Conservation (phyloP, 2,797 vertebrate species). For the Psittacula echo region DNA sequence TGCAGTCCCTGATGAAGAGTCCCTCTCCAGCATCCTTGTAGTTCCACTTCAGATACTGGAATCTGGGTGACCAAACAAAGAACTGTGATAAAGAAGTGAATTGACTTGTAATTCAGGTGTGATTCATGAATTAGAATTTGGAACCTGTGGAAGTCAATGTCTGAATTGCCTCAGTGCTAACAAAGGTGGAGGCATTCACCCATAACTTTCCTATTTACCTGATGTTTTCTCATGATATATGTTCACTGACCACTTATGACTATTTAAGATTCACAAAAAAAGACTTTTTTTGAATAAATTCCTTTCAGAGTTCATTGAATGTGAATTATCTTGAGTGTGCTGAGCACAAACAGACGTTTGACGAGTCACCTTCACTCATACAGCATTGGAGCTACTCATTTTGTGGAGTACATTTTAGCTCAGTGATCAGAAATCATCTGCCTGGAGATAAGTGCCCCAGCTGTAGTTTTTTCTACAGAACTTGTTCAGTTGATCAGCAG, state of each 20-base stretch:
- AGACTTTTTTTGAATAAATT: not conserved
- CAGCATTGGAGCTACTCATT: not conserved
- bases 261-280: not conserved
- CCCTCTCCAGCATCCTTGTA: not conserved
- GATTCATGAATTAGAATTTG: not conserved
- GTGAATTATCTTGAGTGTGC: not conserved
- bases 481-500: not conserved
- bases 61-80: not conserved
- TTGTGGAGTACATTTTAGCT: not conserved
- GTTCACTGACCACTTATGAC: not conserved
- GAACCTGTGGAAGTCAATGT: not conserved
- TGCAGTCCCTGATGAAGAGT: not conserved
- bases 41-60: not conserved
- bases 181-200: not conserved
- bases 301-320: not conserved
- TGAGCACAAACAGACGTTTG: not conserved
- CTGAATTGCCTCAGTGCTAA: not conserved
- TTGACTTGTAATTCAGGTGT: not conserved
- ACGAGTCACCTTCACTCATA: not conserved
- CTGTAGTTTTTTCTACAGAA: not conserved
- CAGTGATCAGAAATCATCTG: not conserved
- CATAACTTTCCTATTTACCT: not conserved
- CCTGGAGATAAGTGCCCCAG: fast-evolving
- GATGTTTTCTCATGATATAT: not conserved
- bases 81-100: not conserved